phyloP scores from a whole-genome alignment of 2,113 vertebrate genomes.

The Gnathochromis pfefferi region DNA sequence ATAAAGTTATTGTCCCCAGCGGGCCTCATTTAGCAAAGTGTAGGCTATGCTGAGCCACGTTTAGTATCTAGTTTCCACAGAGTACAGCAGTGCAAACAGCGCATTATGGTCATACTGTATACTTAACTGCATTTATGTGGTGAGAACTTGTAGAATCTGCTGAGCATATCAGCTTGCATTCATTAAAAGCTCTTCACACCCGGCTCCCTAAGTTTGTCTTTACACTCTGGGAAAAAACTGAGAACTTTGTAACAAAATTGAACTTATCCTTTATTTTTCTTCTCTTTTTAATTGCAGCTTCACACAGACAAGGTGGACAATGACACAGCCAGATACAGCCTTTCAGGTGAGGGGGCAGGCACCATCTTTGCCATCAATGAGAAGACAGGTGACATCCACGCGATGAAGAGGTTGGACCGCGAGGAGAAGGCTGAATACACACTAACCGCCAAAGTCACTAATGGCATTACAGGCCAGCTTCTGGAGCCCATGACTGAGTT shows the following conservation, averaged over 20 bases:
- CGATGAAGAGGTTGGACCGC: slow-evolving; percentile 96
- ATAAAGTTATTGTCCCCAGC: slow-evolving; percentile 50
- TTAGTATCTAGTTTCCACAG: slow-evolving; percentile 14
- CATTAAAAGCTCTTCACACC: neutral
- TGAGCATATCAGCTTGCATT: slow-evolving; percentile 2
- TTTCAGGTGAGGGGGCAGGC: slow-evolving; percentile 93
- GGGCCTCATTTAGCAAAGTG: slow-evolving; percentile 59
- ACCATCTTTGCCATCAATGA: slow-evolving; percentile 99
- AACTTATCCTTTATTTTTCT: neutral
- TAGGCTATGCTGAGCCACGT: slow-evolving; percentile 22
- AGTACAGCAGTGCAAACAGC: neutral
- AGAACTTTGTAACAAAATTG: neutral
- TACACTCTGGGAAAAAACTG: neutral
- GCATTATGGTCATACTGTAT: neutral
- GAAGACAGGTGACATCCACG: slow-evolving; percentile 94
- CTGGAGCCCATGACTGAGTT: slow-evolving; percentile 95
- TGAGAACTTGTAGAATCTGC: neutral
- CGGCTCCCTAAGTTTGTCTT: neutral
- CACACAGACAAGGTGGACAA: slow-evolving; percentile 91
- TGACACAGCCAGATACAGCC: slow-evolving; percentile 86
- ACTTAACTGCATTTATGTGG: slow-evolving; percentile 15
- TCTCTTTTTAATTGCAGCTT: slow-evolving; percentile 70
- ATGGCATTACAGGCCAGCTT: slow-evolving; percentile 86
- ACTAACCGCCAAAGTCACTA: slow-evolving; percentile 88
- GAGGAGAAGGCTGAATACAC: slow-evolving; percentile 99